Base-by-base conservation (phyloP, 2,797 vertebrate species). In the Selene dorsalis region DNA sequence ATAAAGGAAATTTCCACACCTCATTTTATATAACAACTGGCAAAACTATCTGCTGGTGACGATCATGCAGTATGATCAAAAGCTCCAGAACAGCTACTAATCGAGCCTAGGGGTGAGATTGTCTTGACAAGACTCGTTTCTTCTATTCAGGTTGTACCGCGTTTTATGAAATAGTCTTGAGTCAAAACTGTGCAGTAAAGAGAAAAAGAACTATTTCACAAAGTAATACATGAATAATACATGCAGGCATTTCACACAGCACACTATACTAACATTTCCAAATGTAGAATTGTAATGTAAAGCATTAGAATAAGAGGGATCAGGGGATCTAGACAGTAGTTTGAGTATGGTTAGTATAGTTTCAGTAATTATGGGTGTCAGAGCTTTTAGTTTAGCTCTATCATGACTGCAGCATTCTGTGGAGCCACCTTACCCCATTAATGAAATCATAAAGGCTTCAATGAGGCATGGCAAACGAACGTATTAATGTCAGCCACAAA, bases 381-480 rank as follows among this genome's bases (percentile, higher is more conserved):
- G 24, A 26, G 52, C 32, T 30, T 73, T 76, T 76, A 75, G 32
- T 74, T 30, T 76, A 60, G 7, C 32, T 35, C 32, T 70, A 79
- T 75, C 69, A 80, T 63, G 50, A 69, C 26, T 62, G 41, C 32
- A 73, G 30, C 55, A 43, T 70, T 78, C 24, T 80, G 73, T 73
- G 32, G 82, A 80, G 56, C 57, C 78, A 63, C 67, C n/a, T 55
- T 69, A 58, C 77, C 77, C 69, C 74, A 88, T 89, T 83, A 77
- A 88, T 89, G 59, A 85, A 88, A 87, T 84, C 75, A 87, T 81
- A 88, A 82, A 71, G 68, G 83, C 85, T 84, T 92, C 70, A 92
- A 89, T 89, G 91, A 92, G 89, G 75, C 73, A 87, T 77, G 43
- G 32, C n/a, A 78, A 89, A 77, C 70, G 84, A 71, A 82, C 72